Evolutionary conservation across 2,113 vertebrate genomes (phyloP).

Genomic region (Castor canadensis): DNA sequence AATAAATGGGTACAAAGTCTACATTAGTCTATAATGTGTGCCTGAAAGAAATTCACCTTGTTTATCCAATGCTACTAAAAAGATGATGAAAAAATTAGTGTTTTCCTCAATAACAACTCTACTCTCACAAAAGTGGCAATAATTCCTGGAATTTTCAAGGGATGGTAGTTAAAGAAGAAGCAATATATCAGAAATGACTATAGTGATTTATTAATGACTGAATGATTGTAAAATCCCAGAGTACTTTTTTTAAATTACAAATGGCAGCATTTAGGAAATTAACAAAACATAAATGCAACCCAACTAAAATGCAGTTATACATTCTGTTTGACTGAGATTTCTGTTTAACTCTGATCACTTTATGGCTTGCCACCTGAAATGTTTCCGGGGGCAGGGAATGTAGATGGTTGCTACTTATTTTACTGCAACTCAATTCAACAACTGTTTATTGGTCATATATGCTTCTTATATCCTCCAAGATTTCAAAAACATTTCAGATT

Average conservation of each 20-base stretch:
- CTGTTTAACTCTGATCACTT: not conserved
- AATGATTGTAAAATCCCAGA: not conserved
- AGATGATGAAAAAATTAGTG: not conserved
- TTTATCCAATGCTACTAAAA: not conserved
- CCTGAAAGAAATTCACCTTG: constrained; percentile 12
- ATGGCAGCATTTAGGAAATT: not conserved
- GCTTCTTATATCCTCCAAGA: not conserved
- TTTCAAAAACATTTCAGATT: not conserved
- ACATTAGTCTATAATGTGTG: not conserved
- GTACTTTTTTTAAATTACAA: not conserved
- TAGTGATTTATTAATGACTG: not conserved
- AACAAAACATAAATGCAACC: not conserved
- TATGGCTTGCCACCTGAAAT: not conserved
- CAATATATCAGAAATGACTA: not conserved
- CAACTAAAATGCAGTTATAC: not conserved
- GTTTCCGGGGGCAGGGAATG: not conserved
- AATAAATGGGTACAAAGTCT: not conserved
- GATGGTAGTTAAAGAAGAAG: not conserved
- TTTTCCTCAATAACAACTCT: constrained; percentile 23
- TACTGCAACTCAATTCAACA: not conserved
- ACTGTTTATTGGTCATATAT: not conserved
- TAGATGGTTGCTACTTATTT: constrained; percentile 8
- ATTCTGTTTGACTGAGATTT: not conserved
- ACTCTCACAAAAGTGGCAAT: not conserved
- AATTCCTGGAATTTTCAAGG: not conserved